Evolutionary conservation across 2,888 invertebrate genomes (phyloP).

Genomic region (Globia sparganii): DNA sequence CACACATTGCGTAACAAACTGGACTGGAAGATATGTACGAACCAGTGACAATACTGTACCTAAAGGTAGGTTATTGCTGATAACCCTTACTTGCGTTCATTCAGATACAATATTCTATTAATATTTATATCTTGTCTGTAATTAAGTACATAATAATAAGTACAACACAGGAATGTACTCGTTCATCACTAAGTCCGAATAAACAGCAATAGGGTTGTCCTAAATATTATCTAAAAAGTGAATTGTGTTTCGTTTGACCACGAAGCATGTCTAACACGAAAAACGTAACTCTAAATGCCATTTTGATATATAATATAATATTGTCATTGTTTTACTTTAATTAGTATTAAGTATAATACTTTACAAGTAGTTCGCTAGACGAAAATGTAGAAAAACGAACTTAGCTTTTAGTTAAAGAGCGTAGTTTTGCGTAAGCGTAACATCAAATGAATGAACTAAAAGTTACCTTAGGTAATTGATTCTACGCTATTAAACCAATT

Average conservation of each 20-base stretch:
- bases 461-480: constrained; percentile 73
- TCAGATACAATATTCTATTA: constrained; percentile 54
- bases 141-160: constrained; percentile 69
- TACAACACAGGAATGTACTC: constrained; percentile 66
- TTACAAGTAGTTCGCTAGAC: constrained; percentile 85
- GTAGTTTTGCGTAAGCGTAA: constrained; percentile 73
- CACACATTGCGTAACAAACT: constrained; percentile 88
- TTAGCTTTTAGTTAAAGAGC: constrained; percentile 73
- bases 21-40: constrained; percentile 87
- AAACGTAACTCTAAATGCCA: constrained; percentile 86
- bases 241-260: constrained; percentile 79
- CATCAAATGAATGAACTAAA: constrained; percentile 69
- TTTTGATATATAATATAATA: constrained; percentile 88
- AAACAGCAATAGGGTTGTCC: constrained; percentile 75
- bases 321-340: constrained; percentile 89
- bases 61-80: constrained; percentile 69
- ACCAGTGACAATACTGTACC: constrained; percentile 80
- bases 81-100: constrained; percentile 65
- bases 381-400: constrained; percentile 80
- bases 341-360: constrained; percentile 82
- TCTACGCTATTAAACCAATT: constrained; percentile 70
- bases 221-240: constrained; percentile 75
- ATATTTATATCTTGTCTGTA: constrained; percentile 36
- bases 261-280: constrained; percentile 86
- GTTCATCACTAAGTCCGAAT: constrained; percentile 67